Conservation (phyloP, 2,888 invertebrate species). For the Aspidiotus rigidus region DNA sequence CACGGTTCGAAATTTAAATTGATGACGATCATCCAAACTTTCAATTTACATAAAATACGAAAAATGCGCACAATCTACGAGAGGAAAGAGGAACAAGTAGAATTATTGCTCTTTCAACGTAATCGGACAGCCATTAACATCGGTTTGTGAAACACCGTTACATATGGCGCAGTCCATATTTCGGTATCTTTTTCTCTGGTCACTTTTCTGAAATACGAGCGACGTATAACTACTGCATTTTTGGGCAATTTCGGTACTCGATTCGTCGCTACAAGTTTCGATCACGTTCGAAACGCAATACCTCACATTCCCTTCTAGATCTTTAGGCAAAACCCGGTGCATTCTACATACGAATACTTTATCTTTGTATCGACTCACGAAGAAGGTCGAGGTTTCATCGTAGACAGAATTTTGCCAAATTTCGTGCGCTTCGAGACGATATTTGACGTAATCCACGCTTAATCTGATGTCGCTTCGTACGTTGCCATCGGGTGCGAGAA, state of each 20-base stretch:
- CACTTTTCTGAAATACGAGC: neutral
- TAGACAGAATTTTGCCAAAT: neutral
- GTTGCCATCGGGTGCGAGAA: neutral
- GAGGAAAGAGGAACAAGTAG: too few species aligned
- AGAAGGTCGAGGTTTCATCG: neutral
- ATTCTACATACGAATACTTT: neutral
- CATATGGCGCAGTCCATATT: neutral
- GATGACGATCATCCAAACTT: too few species aligned
- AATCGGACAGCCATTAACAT: neutral
- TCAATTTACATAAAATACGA: too few species aligned
- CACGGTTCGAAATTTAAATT: too few species aligned
- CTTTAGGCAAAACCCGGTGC: neutral
- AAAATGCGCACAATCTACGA: too few species aligned
- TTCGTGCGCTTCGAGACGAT: neutral
- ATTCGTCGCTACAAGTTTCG: neutral
- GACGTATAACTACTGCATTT: neutral
- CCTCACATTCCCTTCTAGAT: neutral
- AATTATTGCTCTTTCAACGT: neutral
- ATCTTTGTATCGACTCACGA: neutral
- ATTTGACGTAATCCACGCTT: neutral
- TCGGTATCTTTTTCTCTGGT: neutral
- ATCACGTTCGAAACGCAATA: neutral
- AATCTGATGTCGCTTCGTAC: neutral
- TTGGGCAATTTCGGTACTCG: neutral
- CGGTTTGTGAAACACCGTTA: conserved; percentile 2